Percentiles rank a stretch among this genome's conserved stretches.
These are phyloP conservation scores for Etheostoma cragini DNA, from an alignment of 2,113 vertebrate species.

Conservation along the genomic window DNA sequence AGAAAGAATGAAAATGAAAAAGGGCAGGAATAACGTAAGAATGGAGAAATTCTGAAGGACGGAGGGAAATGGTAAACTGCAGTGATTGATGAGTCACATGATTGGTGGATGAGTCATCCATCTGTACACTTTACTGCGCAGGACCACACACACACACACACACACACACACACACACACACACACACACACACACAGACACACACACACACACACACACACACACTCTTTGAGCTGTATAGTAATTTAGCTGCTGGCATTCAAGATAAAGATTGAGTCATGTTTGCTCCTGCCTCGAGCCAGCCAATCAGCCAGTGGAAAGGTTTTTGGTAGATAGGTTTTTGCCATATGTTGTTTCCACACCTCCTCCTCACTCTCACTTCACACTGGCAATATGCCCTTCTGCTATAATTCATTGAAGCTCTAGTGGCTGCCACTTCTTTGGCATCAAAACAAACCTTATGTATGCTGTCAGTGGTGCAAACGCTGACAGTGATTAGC, in stretches of 20 bases:
- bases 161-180: slow-evolving; percentile 22
- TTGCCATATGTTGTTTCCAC: slow-evolving; percentile 63
- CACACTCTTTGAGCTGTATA: slow-evolving; percentile 73
- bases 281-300: slow-evolving; percentile 57
- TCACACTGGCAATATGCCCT: slow-evolving; percentile 52
- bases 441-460: slow-evolving; percentile 61
- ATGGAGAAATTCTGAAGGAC: slow-evolving; percentile 55
- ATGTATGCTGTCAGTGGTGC: slow-evolving; percentile 27
- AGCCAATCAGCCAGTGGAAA: slow-evolving; percentile 60
- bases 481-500: slow-evolving; percentile 51
- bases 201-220: slow-evolving; percentile 19
- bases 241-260: slow-evolving; percentile 78
- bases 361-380: slow-evolving; percentile 54
- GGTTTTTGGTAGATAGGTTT: slow-evolving; percentile 63
- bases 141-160: slow-evolving; percentile 53
- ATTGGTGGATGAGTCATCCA: slow-evolving; percentile 88
- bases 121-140: slow-evolving; percentile 84
- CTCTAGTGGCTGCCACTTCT: slow-evolving; percentile 34
- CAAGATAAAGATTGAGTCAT: slow-evolving; percentile 78
- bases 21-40: slow-evolving; percentile 40
- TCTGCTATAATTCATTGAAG: slow-evolving; percentile 59
- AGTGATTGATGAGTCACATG: slow-evolving; percentile 89
- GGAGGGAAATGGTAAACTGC: slow-evolving; percentile 77
- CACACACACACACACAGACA: slow-evolving; percentile 24
- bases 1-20: slow-evolving; percentile 20